These are phyloP conservation scores for Holocentrus rufus DNA, from an alignment of 2,797 vertebrate genomes.

Conservation along the genomic window DNA sequence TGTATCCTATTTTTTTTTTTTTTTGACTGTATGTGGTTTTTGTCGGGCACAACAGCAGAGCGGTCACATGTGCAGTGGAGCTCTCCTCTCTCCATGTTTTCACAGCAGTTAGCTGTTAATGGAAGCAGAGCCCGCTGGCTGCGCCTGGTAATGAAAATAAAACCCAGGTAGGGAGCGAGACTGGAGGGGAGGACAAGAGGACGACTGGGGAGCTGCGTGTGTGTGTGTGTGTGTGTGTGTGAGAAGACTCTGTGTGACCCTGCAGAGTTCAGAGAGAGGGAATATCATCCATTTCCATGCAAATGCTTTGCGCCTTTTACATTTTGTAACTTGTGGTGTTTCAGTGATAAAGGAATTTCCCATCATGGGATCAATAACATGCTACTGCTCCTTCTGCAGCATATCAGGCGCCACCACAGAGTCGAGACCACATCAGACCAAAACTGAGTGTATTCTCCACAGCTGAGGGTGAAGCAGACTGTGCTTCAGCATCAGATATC, in stretches of 20 bases:
- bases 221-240: slow-evolving; percentile 14
- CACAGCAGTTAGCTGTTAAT: slow-evolving; percentile 56
- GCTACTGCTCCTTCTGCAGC: too few species aligned
- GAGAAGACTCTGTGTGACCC: not conserved
- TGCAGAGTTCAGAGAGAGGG: not conserved
- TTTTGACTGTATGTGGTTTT: too few species aligned
- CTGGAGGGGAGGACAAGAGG: not conserved
- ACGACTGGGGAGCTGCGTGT: not conserved
- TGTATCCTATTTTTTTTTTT: too few species aligned
- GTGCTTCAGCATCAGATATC: too few species aligned
- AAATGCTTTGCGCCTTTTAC: not conserved
- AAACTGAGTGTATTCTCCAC: too few species aligned
- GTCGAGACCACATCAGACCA: too few species aligned
- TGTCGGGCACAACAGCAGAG: too few species aligned
- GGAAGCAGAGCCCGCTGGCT: slow-evolving; percentile 47
- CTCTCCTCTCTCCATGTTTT: slow-evolving; percentile 35
- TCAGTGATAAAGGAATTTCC: not conserved
- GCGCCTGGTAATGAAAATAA: slow-evolving; percentile 45
- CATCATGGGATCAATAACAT: not conserved
- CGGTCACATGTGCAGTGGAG: slow-evolving; percentile 11
- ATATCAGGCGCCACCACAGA: too few species aligned
- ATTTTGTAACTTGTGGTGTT: not conserved
- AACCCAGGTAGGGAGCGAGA: slow-evolving; percentile 19
- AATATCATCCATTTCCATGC: not conserved
- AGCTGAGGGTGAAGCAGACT: too few species aligned